These are phyloP conservation scores for Alligator mississippiensis DNA, from an alignment of 2,113 vertebrate genomes.

Conservation along the genomic window DNA sequence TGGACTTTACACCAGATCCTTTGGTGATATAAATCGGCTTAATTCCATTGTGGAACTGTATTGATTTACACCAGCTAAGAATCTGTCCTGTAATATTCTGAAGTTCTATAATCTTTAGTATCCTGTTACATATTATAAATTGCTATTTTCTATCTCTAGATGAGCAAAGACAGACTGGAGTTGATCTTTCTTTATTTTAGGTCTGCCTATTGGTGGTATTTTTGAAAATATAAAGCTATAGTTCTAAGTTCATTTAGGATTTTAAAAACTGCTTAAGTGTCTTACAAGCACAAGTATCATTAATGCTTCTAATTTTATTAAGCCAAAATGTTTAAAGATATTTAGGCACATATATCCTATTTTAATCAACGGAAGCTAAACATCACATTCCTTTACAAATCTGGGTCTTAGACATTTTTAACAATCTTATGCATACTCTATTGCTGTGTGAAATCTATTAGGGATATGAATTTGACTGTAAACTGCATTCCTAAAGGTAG, in stretches of 20 bases:
- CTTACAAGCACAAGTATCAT: background rate
- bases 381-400: fast-evolving
- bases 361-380: background rate
- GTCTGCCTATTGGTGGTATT: background rate
- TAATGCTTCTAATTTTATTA: background rate
- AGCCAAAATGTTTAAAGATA: background rate
- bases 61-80: fast-evolving
- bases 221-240: background rate
- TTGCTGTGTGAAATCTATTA: constrained; percentile 5
- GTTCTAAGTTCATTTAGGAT: background rate
- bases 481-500: background rate
- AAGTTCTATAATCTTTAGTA: background rate
- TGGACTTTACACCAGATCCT: background rate
- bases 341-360: background rate
- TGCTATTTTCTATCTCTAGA: background rate
- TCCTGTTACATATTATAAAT: background rate
- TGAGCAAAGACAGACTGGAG: background rate
- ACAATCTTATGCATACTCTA: background rate
- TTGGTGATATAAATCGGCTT: background rate
- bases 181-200: background rate
- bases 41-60: fast-evolving
- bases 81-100: fast-evolving
- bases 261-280: background rate
- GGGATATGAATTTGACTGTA: background rate
- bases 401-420: fast-evolving